Percentiles rank a stretch among this genome's conserved stretches.
phyloP scores from a whole-genome alignment of 2,888 invertebrate species.

The Eupithecia dodoneata region DNA sequence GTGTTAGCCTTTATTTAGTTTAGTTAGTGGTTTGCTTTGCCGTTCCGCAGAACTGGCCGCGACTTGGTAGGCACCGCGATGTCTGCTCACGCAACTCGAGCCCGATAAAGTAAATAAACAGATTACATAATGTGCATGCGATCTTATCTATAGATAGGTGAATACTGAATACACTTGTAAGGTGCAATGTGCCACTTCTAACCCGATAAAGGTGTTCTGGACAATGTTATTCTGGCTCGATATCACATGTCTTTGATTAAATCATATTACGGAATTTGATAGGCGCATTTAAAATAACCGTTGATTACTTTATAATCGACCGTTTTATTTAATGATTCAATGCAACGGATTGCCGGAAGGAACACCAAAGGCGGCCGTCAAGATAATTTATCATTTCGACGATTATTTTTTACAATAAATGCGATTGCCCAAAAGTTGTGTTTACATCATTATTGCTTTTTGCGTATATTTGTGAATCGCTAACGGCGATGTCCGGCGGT shows the following conservation, averaged over 20 bases:
- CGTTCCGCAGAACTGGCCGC: constrained; percentile 48
- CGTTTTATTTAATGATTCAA: constrained; percentile 39
- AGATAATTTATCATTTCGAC: constrained; percentile 48
- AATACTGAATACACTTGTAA: constrained; percentile 31
- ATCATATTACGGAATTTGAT: constrained; percentile 18
- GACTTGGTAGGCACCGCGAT: constrained; percentile 52
- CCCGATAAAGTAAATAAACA: constrained; percentile 45
- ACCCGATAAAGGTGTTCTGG: constrained; percentile 33
- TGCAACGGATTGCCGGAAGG: constrained; percentile 42
- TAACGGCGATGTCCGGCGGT: constrained; percentile 64
- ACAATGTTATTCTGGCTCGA: not conserved
- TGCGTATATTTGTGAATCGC: constrained; percentile 68
- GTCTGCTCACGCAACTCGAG: constrained; percentile 55
- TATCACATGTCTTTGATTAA: constrained; percentile 20
- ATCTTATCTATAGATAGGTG: constrained; percentile 36
- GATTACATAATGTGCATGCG: constrained; percentile 39
- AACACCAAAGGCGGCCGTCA: constrained; percentile 39
- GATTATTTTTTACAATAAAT: constrained; percentile 51
- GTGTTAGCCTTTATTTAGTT: constrained; percentile 55
- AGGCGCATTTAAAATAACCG: constrained; percentile 32
- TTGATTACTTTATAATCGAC: constrained; percentile 37
- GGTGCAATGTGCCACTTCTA: constrained; percentile 42
- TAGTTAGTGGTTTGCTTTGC: constrained; percentile 54
- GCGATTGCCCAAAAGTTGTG: constrained; percentile 51
- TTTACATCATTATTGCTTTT: constrained; percentile 67